A percentile compares a stretch with the other conserved stretches of the same genome.
These are phyloP conservation scores for Clanis bilineata DNA, from an alignment of 2,888 invertebrate genomes.

Conservation along the genomic window DNA sequence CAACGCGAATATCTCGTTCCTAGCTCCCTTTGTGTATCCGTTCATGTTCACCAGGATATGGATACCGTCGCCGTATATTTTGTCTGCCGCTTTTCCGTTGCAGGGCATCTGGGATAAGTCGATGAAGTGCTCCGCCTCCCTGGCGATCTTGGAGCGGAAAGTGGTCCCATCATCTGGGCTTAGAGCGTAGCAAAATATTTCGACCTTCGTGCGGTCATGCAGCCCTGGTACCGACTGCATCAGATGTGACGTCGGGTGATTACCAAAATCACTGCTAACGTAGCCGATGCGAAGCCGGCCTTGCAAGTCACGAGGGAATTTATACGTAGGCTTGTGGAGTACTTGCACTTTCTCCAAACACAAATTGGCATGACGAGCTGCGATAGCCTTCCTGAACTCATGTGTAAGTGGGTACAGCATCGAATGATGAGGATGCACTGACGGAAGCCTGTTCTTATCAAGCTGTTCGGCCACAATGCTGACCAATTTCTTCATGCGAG, in stretches of 20 bases:
- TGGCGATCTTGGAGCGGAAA: conserved; percentile 97
- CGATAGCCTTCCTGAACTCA: conserved; percentile 97
- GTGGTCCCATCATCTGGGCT: conserved; percentile 99
- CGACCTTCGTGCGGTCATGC: conserved; percentile 92
- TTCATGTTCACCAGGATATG: conserved; percentile 99
- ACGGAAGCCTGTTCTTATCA: conserved; percentile 97
- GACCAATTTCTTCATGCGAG: conserved; percentile 97
- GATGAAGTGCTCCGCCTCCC: conserved; percentile 97
- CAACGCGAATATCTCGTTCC: conserved; percentile 99
- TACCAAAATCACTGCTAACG: conserved; percentile 99
- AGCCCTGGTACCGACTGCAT: conserved; percentile 99
- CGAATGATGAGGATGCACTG: conserved; percentile 99
- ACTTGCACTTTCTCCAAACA: conserved; percentile 99
- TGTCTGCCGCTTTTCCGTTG: conserved; percentile 99
- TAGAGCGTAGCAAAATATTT: conserved; percentile 96
- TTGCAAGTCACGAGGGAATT: conserved; percentile 87
- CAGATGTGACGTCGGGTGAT: conserved; percentile 99
- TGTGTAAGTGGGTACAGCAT: conserved; percentile 99
- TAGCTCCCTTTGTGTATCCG: conserved; percentile 99
- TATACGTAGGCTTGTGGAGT: conserved; percentile 94
- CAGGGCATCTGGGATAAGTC: conserved; percentile 97
- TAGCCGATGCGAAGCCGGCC: conserved; percentile 95
- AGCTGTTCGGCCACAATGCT: conserved; percentile 98
- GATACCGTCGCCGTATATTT: conserved; percentile 96
- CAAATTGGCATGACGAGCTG: conserved; percentile 97